Evolutionary conservation across 2,888 invertebrate species (phyloP).

Genomic region (Phyllotreta cruciferae): DNA sequence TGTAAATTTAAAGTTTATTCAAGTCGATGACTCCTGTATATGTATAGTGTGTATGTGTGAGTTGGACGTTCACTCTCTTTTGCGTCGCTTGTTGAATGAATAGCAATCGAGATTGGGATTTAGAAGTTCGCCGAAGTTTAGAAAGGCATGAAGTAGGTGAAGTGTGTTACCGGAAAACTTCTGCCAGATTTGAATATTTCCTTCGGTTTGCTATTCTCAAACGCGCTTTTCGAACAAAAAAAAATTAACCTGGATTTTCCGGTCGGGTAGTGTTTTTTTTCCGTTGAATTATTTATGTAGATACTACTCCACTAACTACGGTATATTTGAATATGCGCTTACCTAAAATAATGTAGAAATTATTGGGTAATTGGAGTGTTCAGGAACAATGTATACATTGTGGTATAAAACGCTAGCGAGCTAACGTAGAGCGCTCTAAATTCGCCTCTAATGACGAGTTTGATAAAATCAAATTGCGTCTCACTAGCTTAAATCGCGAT

Average conservation of each 20-base stretch:
- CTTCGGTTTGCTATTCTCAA: neutral
- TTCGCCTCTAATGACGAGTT: no score
- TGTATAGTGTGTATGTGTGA: neutral
- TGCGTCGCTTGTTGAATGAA: slow-evolving; percentile 14
- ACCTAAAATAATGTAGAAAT: no score
- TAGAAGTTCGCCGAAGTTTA: slow-evolving; percentile 14
- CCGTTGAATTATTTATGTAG: no score
- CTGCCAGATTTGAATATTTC: slow-evolving; percentile 7
- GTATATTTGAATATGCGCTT: no score
- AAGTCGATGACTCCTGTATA: no score
- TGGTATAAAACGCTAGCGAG: neutral
- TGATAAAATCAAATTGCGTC: no score
- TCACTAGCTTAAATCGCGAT: no score
- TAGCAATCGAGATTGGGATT: slow-evolving; percentile 18
- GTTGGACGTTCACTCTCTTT: slow-evolving; percentile 4
- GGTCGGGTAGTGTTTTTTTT: neutral
- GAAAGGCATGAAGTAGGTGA: slow-evolving; percentile 4
- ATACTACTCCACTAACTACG: no score
- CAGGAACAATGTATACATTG: neutral
- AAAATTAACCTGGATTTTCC: neutral
- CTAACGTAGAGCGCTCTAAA: no score
- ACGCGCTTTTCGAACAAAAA: neutral
- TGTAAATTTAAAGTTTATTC: no score
- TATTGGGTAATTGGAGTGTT: neutral
- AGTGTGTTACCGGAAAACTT: slow-evolving; percentile 16